These are phyloP conservation scores for Stenotaenia linearis DNA, from an alignment of 2,888 invertebrate genomes.

Conservation along the genomic window DNA sequence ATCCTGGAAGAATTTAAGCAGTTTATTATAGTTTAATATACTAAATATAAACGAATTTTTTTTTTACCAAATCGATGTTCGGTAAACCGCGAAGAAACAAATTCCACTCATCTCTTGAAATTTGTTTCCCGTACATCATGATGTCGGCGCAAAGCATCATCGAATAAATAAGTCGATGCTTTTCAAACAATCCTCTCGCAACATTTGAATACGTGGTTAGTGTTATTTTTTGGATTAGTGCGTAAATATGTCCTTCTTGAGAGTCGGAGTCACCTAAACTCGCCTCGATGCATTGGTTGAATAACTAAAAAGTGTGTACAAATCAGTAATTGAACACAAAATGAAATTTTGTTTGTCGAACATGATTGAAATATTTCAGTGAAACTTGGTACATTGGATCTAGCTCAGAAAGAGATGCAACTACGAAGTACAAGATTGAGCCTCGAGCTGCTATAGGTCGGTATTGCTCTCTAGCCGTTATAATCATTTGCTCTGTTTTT, in stretches of 20 bases:
- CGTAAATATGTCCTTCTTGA: background rate
- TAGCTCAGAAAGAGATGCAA: conserved; percentile 48
- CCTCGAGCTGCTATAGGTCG: conserved; percentile 48
- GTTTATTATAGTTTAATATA: background rate
- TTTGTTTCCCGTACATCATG: conserved; percentile 58
- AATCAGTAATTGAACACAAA: conserved; percentile 41
- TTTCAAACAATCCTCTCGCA: conserved; percentile 48
- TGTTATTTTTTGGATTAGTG: background rate
- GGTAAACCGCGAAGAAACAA: conserved; percentile 68
- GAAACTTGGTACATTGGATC: conserved; percentile 48
- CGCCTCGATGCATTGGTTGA: conserved; percentile 48
- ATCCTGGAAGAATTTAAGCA: background rate
- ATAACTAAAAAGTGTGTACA: no score
- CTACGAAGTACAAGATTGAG: conserved; percentile 50
- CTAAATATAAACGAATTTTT: no score
- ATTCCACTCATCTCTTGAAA: conserved; percentile 63
- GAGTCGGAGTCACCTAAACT: background rate
- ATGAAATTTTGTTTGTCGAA: background rate
- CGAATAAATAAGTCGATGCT: conserved; percentile 49
- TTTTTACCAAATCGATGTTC: conserved; percentile 42
- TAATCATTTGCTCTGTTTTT: conserved; percentile 48
- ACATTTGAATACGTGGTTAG: background rate
- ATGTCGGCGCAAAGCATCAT: conserved; percentile 72
- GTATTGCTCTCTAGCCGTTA: conserved; percentile 47
- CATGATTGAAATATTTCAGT: conserved; percentile 41